phyloP scores from a whole-genome alignment of 2,888 invertebrate species.

The Drosophila infuscata region DNA sequence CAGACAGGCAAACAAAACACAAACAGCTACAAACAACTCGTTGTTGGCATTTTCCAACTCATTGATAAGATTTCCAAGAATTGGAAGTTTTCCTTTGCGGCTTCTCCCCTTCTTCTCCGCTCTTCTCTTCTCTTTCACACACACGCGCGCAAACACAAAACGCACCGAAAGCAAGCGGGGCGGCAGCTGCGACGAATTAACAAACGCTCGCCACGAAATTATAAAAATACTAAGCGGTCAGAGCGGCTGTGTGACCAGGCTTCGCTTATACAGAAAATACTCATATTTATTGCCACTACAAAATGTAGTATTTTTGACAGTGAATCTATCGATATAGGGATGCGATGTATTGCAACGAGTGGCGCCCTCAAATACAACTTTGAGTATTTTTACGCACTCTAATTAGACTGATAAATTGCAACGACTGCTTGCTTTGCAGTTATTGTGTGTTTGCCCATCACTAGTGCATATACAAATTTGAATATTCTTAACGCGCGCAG shows the following conservation, averaged over 20 bases:
- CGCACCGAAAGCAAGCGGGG: conserved; percentile 30
- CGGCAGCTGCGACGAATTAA: conserved; percentile 6
- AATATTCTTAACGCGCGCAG: neutral
- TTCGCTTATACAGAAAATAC: neutral
- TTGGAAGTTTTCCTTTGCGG: conserved; percentile 61
- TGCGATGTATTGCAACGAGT: conserved; percentile 6
- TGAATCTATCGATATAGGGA: neutral
- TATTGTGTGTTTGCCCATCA: neutral
- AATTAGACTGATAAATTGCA: neutral
- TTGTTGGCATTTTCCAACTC: conserved; percentile 53
- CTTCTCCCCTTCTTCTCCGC: conserved; percentile 48
- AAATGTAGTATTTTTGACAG: conserved; percentile 3
- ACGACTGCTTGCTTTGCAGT: neutral
- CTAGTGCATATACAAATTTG: neutral
- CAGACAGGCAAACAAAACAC: conserved; percentile 27
- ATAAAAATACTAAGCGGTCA: conserved; percentile 45
- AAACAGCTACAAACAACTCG: conserved; percentile 37
- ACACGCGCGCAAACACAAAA: conserved; percentile 43
- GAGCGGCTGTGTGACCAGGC: conserved; percentile 16
- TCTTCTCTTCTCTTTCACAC: conserved; percentile 45
- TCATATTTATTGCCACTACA: neutral
- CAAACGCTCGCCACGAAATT: conserved; percentile 43
- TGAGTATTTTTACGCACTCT: neutral
- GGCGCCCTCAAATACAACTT: conserved; percentile 13
- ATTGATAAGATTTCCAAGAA: conserved; percentile 75